Percentiles rank a stretch among this genome's conserved stretches.
These are phyloP conservation scores for Drosophila prostipennis DNA, from an alignment of 2,888 invertebrate species.

Conservation along the genomic window DNA sequence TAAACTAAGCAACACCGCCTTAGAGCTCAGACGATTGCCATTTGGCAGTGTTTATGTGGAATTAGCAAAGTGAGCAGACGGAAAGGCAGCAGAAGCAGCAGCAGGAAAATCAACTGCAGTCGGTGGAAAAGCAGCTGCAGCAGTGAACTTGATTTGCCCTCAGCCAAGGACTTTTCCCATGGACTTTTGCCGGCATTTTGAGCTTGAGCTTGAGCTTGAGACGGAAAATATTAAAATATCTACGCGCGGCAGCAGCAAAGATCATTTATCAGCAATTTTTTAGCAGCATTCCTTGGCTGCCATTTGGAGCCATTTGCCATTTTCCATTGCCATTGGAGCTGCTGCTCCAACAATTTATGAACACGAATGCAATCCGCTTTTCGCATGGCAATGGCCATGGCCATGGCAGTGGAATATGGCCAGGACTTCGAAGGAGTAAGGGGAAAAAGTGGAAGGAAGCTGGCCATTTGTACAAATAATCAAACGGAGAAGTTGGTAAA, in stretches of 20 bases:
- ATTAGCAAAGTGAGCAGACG: constrained; percentile 68
- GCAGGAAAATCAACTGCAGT: constrained; percentile 58
- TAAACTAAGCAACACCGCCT: constrained; percentile 5
- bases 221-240: constrained; percentile 77
- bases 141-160: constrained; percentile 83
- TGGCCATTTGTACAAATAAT: constrained; percentile 79
- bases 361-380: constrained; percentile 72
- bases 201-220: constrained; percentile 58
- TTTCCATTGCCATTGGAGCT: constrained; percentile 9
- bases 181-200: constrained; percentile 31
- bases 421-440: constrained; percentile 2
- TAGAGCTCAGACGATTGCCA: constrained; percentile 64
- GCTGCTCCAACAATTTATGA: constrained; percentile 78
- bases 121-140: constrained; percentile 38
- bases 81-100: constrained; percentile 40
- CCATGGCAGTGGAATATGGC: constrained; percentile 29
- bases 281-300: constrained; percentile 48
- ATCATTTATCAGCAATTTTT: constrained; percentile 73
- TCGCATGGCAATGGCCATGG: constrained; percentile 48
- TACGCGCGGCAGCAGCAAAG: constrained; percentile 71
- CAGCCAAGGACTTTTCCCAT: constrained; percentile 81
- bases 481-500: constrained; percentile 38
- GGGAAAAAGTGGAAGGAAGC: constrained; percentile 39
- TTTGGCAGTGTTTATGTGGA: constrained; percentile 77
- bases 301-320: constrained; percentile 14